Base-by-base conservation (phyloP, 2,888 invertebrate species). In the Drosophila mulleri region DNA sequence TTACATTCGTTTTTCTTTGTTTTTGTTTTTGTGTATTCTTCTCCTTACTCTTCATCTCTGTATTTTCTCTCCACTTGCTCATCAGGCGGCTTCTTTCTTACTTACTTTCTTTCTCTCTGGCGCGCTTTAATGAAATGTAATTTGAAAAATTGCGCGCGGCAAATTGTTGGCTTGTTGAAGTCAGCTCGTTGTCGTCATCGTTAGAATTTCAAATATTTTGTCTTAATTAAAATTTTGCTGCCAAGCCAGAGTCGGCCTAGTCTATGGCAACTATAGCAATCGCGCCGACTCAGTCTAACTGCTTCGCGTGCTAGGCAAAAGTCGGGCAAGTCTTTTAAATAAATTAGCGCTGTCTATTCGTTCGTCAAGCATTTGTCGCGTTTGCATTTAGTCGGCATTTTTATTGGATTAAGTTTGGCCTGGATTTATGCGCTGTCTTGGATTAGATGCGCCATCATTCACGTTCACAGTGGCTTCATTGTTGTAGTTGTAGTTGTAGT, bases 361-460 rank as follows among this genome's bases (percentile, higher is more conserved):
- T 68, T 84, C 84, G 75, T 88, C 83, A 86, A 80, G 82, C 78
- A 82, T 85, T 88, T 85, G 86, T 88, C 81, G 88, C 77, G 69
- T 82, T 83, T 88, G 83, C 83, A 88, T 85, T 85, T 80, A 74
- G 73, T 78, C 80, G 87, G 83, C 85, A 86, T 80, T 88, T 88
- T 86, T 88, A 85, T 85, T 85, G 88, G 86, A 75, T 80, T 86
- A 82, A 82, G 82, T 73, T 79, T 88, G 85, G 78, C 88, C 88
- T 82, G 86, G 82, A 75, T 85, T 86, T 72, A 72, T 63, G 72
- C 66, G 57, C 62, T 60, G 60, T 77, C 68, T 59, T 50, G 57
- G 64, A 84, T 86, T 86, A 82, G 82, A 83, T 75, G 68, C 74
- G 83, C 78, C 78, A 82, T 80, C 83, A 78, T 72, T 86, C 78